Evolutionary conservation across 2,113 vertebrate species (phyloP), one percentile per base, ranked within the genome.

Genomic region (Xiphophorus hellerii): DNA sequence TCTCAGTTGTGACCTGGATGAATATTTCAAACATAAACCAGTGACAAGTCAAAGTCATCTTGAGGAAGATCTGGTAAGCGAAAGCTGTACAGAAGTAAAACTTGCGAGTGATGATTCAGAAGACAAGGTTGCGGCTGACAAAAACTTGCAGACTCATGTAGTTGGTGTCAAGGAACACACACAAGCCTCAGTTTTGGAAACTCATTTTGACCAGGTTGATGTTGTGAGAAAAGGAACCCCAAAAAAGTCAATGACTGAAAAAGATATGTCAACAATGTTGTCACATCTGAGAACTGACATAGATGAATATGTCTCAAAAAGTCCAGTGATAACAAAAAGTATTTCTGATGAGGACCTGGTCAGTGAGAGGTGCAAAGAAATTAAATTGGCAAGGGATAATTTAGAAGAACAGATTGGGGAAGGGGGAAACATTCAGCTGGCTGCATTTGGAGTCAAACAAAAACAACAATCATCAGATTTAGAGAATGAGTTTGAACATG

Each of bases 261-360:
- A 66, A 61, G 92, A 95, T 7, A 4, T 86, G 15, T 65, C 87
- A 39, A 95, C 94, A 48, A 87, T 90, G 69, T 81, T 94, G 73
- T 92, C 93, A 79, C 84, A 93, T 71, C 94, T 95, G 20, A 69
- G 76, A 13, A 69, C 83, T 62, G 95, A 96, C 61, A 89, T 95
- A 13, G 92, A 93, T 67, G 69, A 89, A 0, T 71, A 73, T 0
- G 20, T 87, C 8, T 60, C 84, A 73, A 81, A 90, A 83, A 88
- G 39, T 22, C 64, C 80, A 0, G 28, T 81, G 5, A 35, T 25
- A 20, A 65, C 66, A 25, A 73, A 82, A 5, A 70, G 64, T 60
- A 73, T 72, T n/a, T 71, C 77, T 73, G 86, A 84, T 37, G 81
- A 90, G 0, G 3, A 82, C 2, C n/a, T 77, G 1, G 69, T 84